Conservation (phyloP, 2,888 invertebrate species). For the Metacarcinus magister region DNA sequence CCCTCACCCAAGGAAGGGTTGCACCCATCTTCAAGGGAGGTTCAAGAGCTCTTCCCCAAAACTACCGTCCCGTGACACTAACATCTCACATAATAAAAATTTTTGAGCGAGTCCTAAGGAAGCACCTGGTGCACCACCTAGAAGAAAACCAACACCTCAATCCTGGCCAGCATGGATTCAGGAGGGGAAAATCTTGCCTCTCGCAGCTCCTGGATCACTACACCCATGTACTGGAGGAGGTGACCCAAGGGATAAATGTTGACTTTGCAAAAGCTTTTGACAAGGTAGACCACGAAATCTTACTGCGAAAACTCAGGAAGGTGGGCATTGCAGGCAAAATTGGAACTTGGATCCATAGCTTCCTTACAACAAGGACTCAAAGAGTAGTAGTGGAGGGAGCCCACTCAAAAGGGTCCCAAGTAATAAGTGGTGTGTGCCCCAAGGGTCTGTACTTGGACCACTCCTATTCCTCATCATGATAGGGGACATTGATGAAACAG, state of each 20-base stretch:
- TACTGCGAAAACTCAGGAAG: not conserved
- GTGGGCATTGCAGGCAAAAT: not conserved
- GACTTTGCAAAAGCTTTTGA: constrained; percentile 61
- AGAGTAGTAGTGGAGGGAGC: not conserved
- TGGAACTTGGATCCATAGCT: constrained; percentile 21
- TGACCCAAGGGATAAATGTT: not conserved
- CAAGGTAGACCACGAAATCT: constrained; percentile 4
- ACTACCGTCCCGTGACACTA: not conserved
- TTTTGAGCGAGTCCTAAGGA: not conserved
- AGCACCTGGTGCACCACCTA: not conserved
- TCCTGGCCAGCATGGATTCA: not conserved
- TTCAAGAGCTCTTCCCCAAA: not conserved
- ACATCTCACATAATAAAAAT: constrained; percentile 15
- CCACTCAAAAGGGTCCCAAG: not conserved
- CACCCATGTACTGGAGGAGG: constrained; percentile 2
- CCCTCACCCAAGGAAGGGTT: not conserved
- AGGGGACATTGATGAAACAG: not conserved
- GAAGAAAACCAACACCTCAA: not conserved
- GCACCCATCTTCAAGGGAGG: not conserved
- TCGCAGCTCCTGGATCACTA: constrained; percentile 27
- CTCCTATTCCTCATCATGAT: constrained; percentile 36
- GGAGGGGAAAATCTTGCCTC: constrained; percentile 31
- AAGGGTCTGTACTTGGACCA: constrained; percentile 27
- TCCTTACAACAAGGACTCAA: constrained; percentile 26
- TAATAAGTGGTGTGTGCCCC: constrained; percentile 50